Evolutionary conservation across 2,113 vertebrate genomes (phyloP), one percentile per base, ranked within the genome.

Genomic region (Verasper variegatus): DNA sequence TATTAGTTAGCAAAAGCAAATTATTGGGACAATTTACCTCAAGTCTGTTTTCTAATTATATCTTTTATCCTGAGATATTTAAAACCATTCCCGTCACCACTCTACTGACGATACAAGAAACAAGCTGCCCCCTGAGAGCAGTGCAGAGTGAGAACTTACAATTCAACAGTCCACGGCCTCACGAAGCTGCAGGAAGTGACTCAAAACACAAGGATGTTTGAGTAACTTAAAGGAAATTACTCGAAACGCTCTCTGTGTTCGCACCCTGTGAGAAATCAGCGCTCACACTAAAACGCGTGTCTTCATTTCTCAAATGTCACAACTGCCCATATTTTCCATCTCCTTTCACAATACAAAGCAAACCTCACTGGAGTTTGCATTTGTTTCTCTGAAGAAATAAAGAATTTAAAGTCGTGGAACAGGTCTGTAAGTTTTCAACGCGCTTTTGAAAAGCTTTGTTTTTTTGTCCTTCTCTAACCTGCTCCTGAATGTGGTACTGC

Each of bases 221-320:
- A 27, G 10, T 49, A 59, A 81, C 21, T 2, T 24, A 7, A 45
- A 31, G 31, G 14, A 65, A 26, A 12, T 27, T 2, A 58, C 10
- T 13, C 5, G 21, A 56, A 56, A 24, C 54, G 0, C 9, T 5
- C 42, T 58, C n/a, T 47, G 40, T 47, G 40, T 52, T 51, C 23
- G 1, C 66, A 56, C 35, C 14, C 2, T 42, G 17, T 1, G n/a
- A 59, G 14, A 54, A 45, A 61, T 63, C 3, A 6, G 18, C 5
- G 14, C 47, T 54, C 62, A 31, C n/a, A 64, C 35, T 63, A 47
- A 58, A 68, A 83, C 81, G 0, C 57, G 74, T 51, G 40, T 55
- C 8, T 4, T 70, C 61, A 2, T 78, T 81, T 73, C 24, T 59
- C 0, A 76, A 58, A 74, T 18, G 3, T 59, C 56, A 51, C 54